phyloP scores from a whole-genome alignment of 2,797 vertebrate species.

The Phalloptychus januarius region DNA sequence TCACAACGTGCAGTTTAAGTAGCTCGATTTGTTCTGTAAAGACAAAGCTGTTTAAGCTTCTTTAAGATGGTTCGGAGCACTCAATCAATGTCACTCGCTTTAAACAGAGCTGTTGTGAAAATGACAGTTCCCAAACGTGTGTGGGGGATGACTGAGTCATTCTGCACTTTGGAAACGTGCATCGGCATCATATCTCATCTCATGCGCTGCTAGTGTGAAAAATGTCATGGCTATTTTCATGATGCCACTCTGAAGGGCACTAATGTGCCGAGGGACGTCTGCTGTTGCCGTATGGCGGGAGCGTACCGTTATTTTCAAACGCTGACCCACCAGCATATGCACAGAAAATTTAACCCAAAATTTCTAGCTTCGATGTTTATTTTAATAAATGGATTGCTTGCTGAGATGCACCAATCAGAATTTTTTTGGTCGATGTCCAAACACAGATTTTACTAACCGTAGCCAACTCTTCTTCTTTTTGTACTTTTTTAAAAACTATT shows the following conservation, averaged over 20 bases:
- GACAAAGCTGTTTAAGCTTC: slow-evolving; percentile 22
- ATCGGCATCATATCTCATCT: slow-evolving; percentile 34
- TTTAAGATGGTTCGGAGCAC: slow-evolving; percentile 34
- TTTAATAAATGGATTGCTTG: not conserved
- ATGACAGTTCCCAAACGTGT: slow-evolving; percentile 36
- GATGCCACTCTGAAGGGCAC: slow-evolving; percentile 15
- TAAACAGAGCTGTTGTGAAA: slow-evolving; percentile 35
- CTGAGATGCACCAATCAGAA: not conserved
- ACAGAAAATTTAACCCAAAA: not conserved
- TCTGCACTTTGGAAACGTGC: slow-evolving; percentile 32
- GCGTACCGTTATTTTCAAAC: slow-evolving; percentile 16
- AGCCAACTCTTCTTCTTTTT: not conserved
- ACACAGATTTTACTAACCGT: not conserved
- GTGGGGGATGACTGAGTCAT: slow-evolving; percentile 45
- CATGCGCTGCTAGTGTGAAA: slow-evolving; percentile 22
- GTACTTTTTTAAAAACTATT: too few relatives aligned
- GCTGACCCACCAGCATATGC: slow-evolving; percentile 14
- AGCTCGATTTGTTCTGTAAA: slow-evolving; percentile 16
- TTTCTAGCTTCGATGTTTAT: slow-evolving; percentile 1
- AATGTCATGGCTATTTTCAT: slow-evolving; percentile 30
- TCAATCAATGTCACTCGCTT: slow-evolving; percentile 43
- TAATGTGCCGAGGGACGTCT: slow-evolving; percentile 23
- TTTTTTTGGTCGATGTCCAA: not conserved
- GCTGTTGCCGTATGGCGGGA: slow-evolving; percentile 10
- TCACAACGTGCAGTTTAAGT: slow-evolving; percentile 29